These are phyloP conservation scores for Hylaea fasciaria DNA, from an alignment of 2,888 invertebrate genomes.

Conservation along the genomic window DNA sequence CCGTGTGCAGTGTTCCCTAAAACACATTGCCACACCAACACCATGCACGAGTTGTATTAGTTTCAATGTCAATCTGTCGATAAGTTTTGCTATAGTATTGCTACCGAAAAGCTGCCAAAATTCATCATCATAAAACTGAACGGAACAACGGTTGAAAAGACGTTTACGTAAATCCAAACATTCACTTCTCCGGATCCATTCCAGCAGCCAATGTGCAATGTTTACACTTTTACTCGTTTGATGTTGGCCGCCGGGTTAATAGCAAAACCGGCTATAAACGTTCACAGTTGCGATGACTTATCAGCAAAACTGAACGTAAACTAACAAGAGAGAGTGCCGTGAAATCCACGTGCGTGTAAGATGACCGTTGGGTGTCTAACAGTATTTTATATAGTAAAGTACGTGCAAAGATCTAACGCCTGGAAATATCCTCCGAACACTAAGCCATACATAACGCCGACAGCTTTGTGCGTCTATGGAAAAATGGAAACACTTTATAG, in stretches of 20 bases:
- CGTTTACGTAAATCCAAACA: constrained; percentile 23
- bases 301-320: constrained; percentile 16
- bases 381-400: too few species aligned
- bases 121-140: too few species aligned
- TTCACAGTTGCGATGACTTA: constrained; percentile 29
- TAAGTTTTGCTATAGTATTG: background rate
- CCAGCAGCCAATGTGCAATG: constrained; percentile 5
- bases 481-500: too few species aligned
- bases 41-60: too few species aligned
- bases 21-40: too few species aligned
- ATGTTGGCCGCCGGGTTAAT: constrained; percentile 5
- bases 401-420: too few species aligned
- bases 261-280: constrained; percentile 27
- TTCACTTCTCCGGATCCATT: constrained; percentile 21
- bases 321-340: constrained; percentile 23
- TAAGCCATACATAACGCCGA: background rate
- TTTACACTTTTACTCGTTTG: constrained; percentile 35
- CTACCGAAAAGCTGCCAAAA: background rate
- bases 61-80: too few species aligned
- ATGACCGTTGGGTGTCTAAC: background rate
- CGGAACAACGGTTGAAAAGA: constrained; percentile 1
- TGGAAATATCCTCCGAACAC: too few species aligned
- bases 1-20: too few species aligned
- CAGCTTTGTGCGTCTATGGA: too few species aligned
- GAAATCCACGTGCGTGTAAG: constrained; percentile 16